Percentiles rank a stretch among this genome's conserved stretches.
phyloP scores from a whole-genome alignment of 2,113 vertebrate genomes.

The Myotis davidii region DNA sequence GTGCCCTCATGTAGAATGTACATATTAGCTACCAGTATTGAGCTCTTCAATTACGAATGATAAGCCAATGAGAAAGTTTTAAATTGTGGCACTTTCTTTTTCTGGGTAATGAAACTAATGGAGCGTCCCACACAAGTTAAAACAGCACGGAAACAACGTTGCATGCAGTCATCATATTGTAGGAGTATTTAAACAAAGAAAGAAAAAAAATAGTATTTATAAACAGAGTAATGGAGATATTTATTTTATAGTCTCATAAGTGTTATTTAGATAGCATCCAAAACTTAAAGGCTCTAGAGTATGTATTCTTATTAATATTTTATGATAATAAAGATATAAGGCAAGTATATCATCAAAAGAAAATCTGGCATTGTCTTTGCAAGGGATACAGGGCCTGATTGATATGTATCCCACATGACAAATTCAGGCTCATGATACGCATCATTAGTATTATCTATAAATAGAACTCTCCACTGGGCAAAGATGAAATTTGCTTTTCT shows the following conservation, averaged over 20 bases:
- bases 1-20: background rate
- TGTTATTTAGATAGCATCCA: background rate
- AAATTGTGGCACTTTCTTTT: background rate
- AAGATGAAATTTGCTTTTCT: background rate
- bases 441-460: background rate
- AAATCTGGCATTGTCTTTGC: background rate
- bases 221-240: background rate
- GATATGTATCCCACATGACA: background rate
- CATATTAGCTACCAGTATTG: background rate
- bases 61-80: background rate
- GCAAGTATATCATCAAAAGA: background rate
- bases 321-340: background rate
- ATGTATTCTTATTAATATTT: background rate
- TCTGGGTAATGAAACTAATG: background rate
- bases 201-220: background rate
- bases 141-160: background rate
- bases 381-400: background rate
- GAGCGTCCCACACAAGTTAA: background rate
- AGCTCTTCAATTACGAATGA: background rate
- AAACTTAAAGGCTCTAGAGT: background rate
- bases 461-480: background rate
- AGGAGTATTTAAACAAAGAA: background rate
- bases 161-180: background rate
- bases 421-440: background rate
- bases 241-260: background rate